Base-by-base conservation (phyloP, 2,888 invertebrate species). In the Eupeodes latifasciatus region DNA sequence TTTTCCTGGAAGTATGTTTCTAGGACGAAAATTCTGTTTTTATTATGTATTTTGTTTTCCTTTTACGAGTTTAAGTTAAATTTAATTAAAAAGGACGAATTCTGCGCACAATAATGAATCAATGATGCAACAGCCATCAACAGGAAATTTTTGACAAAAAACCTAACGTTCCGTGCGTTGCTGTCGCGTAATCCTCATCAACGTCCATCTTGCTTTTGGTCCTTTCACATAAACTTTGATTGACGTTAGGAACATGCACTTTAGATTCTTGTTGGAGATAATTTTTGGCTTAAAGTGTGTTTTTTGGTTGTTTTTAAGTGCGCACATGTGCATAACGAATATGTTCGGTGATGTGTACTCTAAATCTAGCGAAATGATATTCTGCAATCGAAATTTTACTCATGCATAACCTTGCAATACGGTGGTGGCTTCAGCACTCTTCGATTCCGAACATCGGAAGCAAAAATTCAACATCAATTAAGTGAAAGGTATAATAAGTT, bases 21-120 rank as follows among this genome's bases (percentile, higher is more conserved):
- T 59, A 79, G 83, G 64, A 59, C 81, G 77, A 64, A 78, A 62
- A 64, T 57, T 34, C 49, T 11, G 34, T 49, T 76, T 80, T 77
- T 57, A 51, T 14, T 9, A 40, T 40, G 5, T 40, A 7, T 40
- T 40, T 40, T 16, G 16, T 40, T 10, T 62, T n/a, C n/a, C n/a
- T n/a, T 59, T 4, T 40, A 12, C 53, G 57, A 1, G 40, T 76
- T 81, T 61, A 47, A 76, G 51, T 78, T 75, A 71, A 79, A 86
- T 79, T 86, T 82, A 75, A 86, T 79, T 86, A 82, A 79, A 82
- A 79, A 71, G 40, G 71, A 71, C 71, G 9, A 71, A 36, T 7
- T 71, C 12, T 69, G 69, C 44, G 71, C 53, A 69, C 27, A 19
- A 34, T 59, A 59, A 34, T 34, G 16, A 55, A 44, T 16, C 49